These are phyloP conservation scores for Colaptes auratus DNA, from an alignment of 2,113 vertebrate species.

Conservation along the genomic window DNA sequence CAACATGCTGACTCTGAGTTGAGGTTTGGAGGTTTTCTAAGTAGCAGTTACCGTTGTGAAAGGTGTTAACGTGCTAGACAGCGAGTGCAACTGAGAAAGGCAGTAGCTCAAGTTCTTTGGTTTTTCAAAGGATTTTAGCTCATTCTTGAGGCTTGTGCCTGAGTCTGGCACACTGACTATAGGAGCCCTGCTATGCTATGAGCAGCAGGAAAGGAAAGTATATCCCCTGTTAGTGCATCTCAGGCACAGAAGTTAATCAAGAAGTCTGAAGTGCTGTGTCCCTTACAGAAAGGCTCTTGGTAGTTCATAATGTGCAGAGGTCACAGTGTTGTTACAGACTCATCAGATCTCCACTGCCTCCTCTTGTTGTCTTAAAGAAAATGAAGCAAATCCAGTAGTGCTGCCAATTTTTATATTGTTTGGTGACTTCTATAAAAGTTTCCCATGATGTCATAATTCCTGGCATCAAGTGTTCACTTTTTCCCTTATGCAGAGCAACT, in stretches of 20 bases:
- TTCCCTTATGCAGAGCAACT: background rate
- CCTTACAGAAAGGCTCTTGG: background rate
- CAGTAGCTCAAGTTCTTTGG: background rate
- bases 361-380: background rate
- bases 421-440: background rate
- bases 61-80: background rate
- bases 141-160: background rate
- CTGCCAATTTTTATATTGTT: constrained; percentile 8
- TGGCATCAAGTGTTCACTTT: background rate
- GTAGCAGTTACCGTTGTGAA: background rate
- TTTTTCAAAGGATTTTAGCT: background rate
- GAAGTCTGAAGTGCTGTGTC: background rate
- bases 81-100: background rate
- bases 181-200: background rate
- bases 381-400: background rate
- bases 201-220: background rate
- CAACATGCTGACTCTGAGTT: background rate
- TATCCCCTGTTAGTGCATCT: background rate
- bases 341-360: background rate
- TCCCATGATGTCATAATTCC: constrained; percentile 57
- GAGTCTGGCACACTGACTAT: background rate
- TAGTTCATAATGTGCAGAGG: background rate
- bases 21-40: background rate
- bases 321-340: background rate
- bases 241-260: background rate